Conservation (phyloP, 2,888 invertebrate species). For the Lydus trimaculatus region DNA sequence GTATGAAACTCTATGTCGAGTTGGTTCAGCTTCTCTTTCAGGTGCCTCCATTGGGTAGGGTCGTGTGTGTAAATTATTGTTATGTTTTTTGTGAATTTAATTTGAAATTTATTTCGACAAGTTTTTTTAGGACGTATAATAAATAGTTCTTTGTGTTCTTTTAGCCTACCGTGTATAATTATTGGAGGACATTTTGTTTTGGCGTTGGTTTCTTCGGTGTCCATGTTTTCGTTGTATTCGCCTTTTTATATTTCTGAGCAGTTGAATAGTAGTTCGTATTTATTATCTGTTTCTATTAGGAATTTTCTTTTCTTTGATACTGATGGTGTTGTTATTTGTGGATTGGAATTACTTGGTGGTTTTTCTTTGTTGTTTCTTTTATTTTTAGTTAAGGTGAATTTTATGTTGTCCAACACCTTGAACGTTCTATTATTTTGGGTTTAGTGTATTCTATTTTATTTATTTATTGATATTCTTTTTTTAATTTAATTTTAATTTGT, state of each 20-base stretch:
- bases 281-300: background rate
- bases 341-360: background rate
- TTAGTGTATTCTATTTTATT: no score
- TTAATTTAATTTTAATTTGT: no score
- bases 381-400: background rate
- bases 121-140: background rate
- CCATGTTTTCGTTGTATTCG: background rate
- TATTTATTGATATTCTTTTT: no score
- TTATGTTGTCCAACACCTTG: background rate
- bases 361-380: background rate
- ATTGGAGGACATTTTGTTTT: background rate
- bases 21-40: background rate
- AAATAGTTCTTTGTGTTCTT: background rate
- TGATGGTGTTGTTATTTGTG: background rate
- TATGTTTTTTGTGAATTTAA: slow-evolving; percentile 10
- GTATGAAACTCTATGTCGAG: slow-evolving; percentile 9
- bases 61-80: slow-evolving; percentile 7
- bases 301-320: background rate
- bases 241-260: background rate
- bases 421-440: no score
- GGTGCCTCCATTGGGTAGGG: no score
- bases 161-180: background rate
- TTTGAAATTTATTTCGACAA: background rate
- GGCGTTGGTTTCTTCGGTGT: background rate
- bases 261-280: background rate